Evolutionary conservation across 2,113 vertebrate genomes (phyloP).

Genomic region (Equus quagga): DNA sequence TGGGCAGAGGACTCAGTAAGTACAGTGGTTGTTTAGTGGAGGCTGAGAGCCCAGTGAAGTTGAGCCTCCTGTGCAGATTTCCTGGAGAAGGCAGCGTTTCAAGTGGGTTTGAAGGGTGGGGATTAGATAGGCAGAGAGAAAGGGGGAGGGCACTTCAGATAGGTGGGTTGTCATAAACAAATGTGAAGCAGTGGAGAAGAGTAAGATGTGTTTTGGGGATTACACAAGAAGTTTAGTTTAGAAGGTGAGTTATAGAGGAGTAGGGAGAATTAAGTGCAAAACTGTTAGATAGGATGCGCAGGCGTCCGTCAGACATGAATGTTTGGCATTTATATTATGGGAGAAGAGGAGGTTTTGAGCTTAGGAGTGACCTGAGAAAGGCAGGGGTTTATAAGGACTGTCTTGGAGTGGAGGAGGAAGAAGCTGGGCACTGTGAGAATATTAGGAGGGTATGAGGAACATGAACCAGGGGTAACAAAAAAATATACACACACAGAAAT

Average conservation of each 20-base stretch:
- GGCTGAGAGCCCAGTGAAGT: not conserved
- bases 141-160: too few relatives aligned
- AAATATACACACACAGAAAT: not conserved
- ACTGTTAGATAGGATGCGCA: rapidly evolving
- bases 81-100: not conserved
- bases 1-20: too few relatives aligned
- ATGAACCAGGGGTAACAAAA: not conserved
- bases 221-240: not conserved
- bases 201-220: not conserved
- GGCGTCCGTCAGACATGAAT: not conserved
- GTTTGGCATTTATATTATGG: not conserved
- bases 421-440: not conserved
- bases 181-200: not conserved
- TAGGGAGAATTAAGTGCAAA: not conserved
- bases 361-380: not conserved
- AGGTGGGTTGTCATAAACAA: not conserved
- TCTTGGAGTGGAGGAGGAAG: not conserved
- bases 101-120: not conserved
- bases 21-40: too few relatives aligned
- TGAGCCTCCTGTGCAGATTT: not conserved
- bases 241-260: not conserved
- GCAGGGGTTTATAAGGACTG: not conserved
- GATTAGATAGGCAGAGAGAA: not conserved
- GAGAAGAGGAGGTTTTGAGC: not conserved
- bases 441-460: not conserved